Conservation (phyloP, 2,113 vertebrate genomes). For the Himantopus leucocephalus region DNA sequence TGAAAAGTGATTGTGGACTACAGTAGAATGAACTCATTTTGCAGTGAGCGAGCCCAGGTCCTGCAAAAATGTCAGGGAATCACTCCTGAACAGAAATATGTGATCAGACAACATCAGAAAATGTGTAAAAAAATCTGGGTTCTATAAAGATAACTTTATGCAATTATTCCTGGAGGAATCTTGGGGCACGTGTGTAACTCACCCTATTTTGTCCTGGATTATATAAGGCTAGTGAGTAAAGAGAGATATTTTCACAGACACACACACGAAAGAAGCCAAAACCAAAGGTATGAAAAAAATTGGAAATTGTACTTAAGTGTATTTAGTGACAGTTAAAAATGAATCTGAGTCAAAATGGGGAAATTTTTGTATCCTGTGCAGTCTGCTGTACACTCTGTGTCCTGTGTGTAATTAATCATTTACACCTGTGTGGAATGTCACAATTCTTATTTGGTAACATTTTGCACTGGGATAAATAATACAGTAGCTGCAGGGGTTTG, state of each 20-base stretch:
- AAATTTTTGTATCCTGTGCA: neutral
- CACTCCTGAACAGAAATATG: neutral
- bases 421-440: neutral
- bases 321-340: slow-evolving; percentile 13
- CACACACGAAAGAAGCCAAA: neutral
- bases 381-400: neutral
- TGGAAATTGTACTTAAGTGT: neutral
- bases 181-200: neutral
- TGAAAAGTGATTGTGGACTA: neutral
- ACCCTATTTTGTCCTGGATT: neutral
- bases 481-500: neutral
- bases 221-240: neutral
- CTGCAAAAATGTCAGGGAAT: neutral
- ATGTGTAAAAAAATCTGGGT: neutral
- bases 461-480: neutral
- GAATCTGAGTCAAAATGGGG: neutral
- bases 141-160: neutral
- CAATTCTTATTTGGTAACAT: neutral
- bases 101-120: neutral
- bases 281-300: neutral
- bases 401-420: neutral
- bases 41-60: neutral
- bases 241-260: neutral
- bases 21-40: neutral
- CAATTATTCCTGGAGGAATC: neutral